Percentiles rank a stretch among this genome's conserved stretches.
phyloP scores from a whole-genome alignment of 2,113 vertebrate species.

The Archilochus colubris region DNA sequence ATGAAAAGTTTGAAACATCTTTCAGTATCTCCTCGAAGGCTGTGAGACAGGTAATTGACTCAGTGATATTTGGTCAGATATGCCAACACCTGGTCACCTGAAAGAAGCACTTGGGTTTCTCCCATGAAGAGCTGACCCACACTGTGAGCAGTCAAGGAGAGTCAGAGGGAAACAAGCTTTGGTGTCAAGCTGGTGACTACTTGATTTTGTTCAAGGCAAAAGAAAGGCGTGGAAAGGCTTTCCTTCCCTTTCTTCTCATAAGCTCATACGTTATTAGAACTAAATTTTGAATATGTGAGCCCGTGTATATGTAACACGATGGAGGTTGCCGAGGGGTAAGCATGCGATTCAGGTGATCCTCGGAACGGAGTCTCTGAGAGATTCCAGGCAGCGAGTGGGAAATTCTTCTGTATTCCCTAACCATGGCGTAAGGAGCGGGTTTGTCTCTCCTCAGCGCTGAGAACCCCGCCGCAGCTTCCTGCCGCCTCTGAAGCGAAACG shows the following conservation, averaged over 20 bases:
- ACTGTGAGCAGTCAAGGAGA: too few species aligned
- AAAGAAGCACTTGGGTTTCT: neutral
- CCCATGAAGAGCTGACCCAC: too few species aligned
- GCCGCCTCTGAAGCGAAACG: neutral
- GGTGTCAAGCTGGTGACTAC: neutral
- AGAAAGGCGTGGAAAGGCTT: neutral
- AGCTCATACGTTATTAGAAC: accelerated
- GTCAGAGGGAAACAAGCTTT: neutral
- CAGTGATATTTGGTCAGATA: neutral
- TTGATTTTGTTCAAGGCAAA: neutral
- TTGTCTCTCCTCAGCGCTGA: neutral
- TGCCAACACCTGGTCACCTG: neutral
- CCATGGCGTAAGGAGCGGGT: accelerated
- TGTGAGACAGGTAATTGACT: neutral
- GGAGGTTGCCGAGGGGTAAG: neutral
- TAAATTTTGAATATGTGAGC: too few species aligned
- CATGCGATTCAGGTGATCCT: accelerated
- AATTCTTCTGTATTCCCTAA: too few species aligned
- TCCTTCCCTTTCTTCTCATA: neutral
- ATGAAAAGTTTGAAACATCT: neutral
- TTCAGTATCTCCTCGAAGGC: neutral
- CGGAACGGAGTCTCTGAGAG: neutral
- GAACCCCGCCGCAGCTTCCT: neutral
- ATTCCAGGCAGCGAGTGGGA: accelerated
- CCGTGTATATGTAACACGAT: accelerated